Conservation (phyloP, 64 coral and sea anemone species). For the Astreopora myriophthalma region DNA sequence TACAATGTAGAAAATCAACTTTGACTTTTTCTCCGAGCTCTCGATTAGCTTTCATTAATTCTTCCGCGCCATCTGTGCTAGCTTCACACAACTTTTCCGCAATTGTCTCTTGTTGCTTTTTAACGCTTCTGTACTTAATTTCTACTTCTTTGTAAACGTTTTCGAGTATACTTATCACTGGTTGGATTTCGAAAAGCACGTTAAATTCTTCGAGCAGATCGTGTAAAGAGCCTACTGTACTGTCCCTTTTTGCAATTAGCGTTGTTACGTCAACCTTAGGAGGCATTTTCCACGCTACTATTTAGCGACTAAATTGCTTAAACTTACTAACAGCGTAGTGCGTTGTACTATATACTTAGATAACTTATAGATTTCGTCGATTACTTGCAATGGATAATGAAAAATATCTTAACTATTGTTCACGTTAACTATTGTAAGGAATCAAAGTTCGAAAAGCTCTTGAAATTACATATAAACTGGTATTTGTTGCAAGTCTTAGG, state of each 20-base stretch:
- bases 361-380: background rate
- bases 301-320: background rate
- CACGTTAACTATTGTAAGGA: background rate
- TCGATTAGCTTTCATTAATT: background rate
- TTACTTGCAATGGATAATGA: background rate
- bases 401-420: background rate
- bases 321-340: background rate
- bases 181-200: constrained; percentile 39
- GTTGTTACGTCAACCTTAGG: background rate
- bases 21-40: background rate
- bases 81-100: background rate
- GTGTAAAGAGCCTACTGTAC: constrained; percentile 10
- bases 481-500: background rate
- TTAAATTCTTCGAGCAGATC: constrained; percentile 85
- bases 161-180: constrained; percentile 1
- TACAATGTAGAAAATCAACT: background rate
- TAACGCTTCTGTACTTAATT: background rate
- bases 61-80: background rate
- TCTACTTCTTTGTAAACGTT: constrained; percentile 13
- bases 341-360: background rate
- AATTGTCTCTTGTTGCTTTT: background rate
- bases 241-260: background rate
- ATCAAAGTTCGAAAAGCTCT: background rate
- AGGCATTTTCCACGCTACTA: background rate
- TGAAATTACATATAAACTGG: background rate